Evolutionary conservation across 1,140 invertebrate species (phyloP), one percentile per base, ranked within the genome.

Genomic region (Lethocerus indicus): DNA sequence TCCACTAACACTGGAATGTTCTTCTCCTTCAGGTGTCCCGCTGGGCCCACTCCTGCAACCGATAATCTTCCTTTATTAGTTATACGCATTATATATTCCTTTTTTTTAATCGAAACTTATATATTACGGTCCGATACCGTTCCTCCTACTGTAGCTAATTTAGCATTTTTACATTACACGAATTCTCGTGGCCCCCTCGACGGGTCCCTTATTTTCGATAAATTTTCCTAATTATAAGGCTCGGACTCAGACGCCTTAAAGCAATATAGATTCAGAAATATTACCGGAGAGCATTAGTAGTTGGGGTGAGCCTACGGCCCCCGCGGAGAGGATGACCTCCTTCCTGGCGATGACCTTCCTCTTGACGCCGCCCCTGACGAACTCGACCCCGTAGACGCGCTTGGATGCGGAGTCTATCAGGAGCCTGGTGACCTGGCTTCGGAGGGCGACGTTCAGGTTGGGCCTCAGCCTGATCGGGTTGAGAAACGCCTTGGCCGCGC

Each of bases 261-360:
- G 29, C 29, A n/a, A 32, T 32, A 9, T n/a, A 9, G 29, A n/a
- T 32, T 32, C n/a, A 9, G 29, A 32, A 32, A 32, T 20, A 20
- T 39, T 39, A 49, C 59, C 88, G 18, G 84, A 88, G 0, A 91
- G 66, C 81, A 92, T 84, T 27, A 93, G 67, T 1, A 93, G 57
- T 54, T 89, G 84, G 0, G 86, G 85, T 0, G 75, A 73, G 18
- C 75, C 81, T 24, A 89, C 76, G 1, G 83, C 75, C 0, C 87
- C 86, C 0, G 79, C 83, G 0, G 81, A 74, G 3, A 89, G 58
- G 36, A 88, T 83, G 0, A 88, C 84, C 66, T 88, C 85, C 53
- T 79, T 73, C 40, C 67, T 75, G 1, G 83, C 83, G 35, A 75
- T 73, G 0, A 82, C 79, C 0, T 71, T 69, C 54, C 80, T 71